A percentile compares a stretch with the other conserved stretches of the same genome.
phyloP scores from a whole-genome alignment of 2,113 vertebrate species.

The Psammodynastes pulverulentus region DNA sequence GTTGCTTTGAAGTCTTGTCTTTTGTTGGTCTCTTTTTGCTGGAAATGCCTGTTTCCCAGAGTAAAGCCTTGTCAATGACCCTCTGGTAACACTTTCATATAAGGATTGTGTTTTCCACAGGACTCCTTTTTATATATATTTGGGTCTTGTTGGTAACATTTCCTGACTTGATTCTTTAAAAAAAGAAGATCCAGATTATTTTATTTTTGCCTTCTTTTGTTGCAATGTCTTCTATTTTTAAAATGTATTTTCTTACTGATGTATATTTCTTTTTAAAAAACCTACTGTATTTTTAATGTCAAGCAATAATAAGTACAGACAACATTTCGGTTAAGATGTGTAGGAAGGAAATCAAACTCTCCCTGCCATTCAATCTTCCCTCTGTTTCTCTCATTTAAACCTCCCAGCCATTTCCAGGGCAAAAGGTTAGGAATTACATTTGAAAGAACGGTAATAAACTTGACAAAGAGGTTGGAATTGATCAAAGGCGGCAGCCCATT shows the following conservation, averaged over 20 bases:
- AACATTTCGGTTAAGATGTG: neutral
- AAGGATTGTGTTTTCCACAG: neutral
- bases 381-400: neutral
- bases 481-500: neutral
- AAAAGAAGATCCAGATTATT: neutral
- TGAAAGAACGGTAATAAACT: neutral
- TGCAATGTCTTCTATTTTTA: neutral
- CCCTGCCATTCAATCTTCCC: neutral
- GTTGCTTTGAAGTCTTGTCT: neutral
- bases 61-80: neutral
- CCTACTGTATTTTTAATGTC: neutral
- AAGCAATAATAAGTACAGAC: neutral
- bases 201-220: constrained; percentile 17
- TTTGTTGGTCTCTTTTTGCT: constrained; percentile 6
- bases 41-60: constrained; percentile 17
- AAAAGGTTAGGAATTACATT: neutral
- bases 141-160: constrained; percentile 9
- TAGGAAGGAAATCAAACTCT: neutral
- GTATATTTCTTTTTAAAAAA: neutral
- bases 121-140: neutral
- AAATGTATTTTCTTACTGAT: neutral
- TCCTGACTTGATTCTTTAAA: neutral
- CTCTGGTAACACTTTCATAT: constrained; percentile 35
- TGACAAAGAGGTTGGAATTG: neutral
- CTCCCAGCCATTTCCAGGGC: neutral